Conservation (phyloP, 1,140 invertebrate genomes). For the Bombus pascuorum region DNA sequence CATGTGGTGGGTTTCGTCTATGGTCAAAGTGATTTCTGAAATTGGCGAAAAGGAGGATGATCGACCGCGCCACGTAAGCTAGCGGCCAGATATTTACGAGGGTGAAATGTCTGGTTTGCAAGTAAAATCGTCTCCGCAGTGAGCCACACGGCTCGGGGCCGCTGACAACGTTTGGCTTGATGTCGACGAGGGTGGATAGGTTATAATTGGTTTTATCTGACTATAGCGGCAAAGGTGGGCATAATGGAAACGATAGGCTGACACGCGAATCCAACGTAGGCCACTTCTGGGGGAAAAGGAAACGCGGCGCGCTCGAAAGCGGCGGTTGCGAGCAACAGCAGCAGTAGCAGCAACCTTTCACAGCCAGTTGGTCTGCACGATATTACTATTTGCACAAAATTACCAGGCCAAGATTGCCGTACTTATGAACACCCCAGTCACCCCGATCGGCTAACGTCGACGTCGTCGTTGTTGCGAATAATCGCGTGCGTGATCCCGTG, state of each 20-base stretch:
- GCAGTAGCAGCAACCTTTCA: conserved; percentile 45
- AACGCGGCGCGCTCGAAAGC: background rate
- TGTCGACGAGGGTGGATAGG: conserved; percentile 66
- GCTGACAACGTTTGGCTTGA: conserved; percentile 70
- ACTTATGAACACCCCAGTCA: conserved; percentile 67
- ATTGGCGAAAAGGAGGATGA: conserved; percentile 40
- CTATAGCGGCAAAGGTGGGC: conserved; percentile 54
- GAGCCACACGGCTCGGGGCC: conserved; percentile 20
- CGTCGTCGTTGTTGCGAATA: conserved; percentile 50
- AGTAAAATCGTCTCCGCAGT: conserved; percentile 64
- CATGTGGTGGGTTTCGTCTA: background rate
- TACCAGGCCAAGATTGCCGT: conserved; percentile 72
- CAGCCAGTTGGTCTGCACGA: conserved; percentile 74
- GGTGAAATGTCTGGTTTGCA: conserved; percentile 66
- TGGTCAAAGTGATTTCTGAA: conserved; percentile 59
- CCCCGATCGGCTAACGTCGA: conserved; percentile 65
- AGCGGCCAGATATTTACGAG: conserved; percentile 56
- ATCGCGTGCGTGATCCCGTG: conserved; percentile 64
- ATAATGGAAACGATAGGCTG: conserved; percentile 75
- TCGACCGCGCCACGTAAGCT: conserved; percentile 41
- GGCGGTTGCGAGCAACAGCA: conserved; percentile 30
- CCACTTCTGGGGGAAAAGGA: conserved; percentile 20
- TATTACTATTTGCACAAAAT: conserved; percentile 79
- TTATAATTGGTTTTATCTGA: conserved; percentile 77
- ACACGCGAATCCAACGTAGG: conserved; percentile 63